Evolutionary conservation across 37 sponge, comb jelly and placozoan genomes (phyloP), one percentile per base, ranked within the genome.

Genomic region (Chondrilla cf. caribensis): DNA sequence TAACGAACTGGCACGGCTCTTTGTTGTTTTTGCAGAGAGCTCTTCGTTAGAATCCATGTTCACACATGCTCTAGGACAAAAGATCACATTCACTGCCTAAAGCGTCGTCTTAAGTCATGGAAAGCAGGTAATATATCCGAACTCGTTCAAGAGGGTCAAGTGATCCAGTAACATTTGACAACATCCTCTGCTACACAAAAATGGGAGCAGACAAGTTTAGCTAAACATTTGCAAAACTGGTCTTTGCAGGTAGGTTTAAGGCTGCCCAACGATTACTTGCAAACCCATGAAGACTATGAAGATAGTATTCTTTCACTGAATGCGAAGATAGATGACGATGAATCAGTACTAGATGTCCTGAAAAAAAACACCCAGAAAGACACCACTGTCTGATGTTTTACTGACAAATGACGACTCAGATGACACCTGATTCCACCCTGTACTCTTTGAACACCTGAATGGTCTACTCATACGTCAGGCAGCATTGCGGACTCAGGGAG

Each of bases 371-470:
- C 11, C 57, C 11, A 17, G 57, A 55, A 55, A 55, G 17, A 55
- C 57, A 55, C 57, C 57, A 55, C 57, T 19, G 17, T 17, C 57
- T 19, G 57, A 55, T 17, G 17, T 17, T 19, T 55, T 55, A 55
- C 57, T 55, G 17, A 55, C 57, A 11, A 55, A 55, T 55, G 57
- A 55, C 57, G 17, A 55, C 57, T 55, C 57, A 19, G 57, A 19
- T 55, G 17, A 55, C 57, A 55, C 57, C 57, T 55, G 17, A 55
- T 11, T 55, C 57, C 77, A 84, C 25, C 43, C 43, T 19, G 58
- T 60, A 0, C 2, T 84, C 7, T 84, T 76, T 76, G 78, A 84
- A 2, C 8, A 58, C 0, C 14, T 84, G 4, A 44, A 84, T 58
- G 59, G 39, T 2, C 2, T 29, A 28, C 47, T 36, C 62, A 76